A percentile compares a stretch with the other conserved stretches of the same genome.
phyloP scores from a whole-genome alignment of 2,113 vertebrate species.

The Panthera tigris region DNA sequence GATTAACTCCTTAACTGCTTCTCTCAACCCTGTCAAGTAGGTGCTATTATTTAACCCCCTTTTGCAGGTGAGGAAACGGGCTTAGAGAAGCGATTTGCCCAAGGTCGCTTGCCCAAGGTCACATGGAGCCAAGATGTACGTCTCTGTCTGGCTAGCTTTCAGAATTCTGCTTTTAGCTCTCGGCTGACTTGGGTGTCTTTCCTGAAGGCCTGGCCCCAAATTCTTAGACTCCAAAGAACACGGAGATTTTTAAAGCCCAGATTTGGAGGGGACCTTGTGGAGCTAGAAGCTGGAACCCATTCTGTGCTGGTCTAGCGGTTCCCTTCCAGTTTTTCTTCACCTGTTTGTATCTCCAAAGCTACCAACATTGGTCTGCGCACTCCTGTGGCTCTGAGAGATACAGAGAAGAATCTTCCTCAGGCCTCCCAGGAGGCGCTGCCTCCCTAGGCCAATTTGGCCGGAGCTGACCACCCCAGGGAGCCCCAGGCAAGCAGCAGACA shows the following conservation, averaged over 20 bases:
- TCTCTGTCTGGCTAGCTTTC: neutral
- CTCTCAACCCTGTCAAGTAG: neutral
- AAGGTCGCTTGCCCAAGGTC: neutral
- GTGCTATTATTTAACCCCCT: neutral
- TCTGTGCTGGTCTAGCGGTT: neutral
- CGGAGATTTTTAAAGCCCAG: neutral
- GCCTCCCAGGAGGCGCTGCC: neutral
- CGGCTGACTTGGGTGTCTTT: neutral
- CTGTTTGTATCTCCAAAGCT: neutral
- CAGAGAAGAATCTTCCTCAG: accelerated
- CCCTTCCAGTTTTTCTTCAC: neutral
- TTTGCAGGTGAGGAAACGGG: neutral
- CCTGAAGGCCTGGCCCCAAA: neutral
- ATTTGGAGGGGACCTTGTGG: neutral
- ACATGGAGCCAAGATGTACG: neutral
- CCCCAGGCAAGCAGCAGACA: neutral
- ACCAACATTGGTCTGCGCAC: neutral
- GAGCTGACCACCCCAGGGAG: neutral
- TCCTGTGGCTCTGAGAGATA: neutral
- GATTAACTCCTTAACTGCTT: neutral
- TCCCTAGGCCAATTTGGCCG: neutral
- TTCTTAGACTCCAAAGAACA: neutral
- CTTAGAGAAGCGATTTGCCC: neutral
- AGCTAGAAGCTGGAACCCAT: neutral
- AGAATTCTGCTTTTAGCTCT: neutral